A percentile compares a stretch with the other conserved stretches of the same genome.
phyloP scores from a whole-genome alignment of 2,797 vertebrate genomes.

The Kryptopterus vitreolus region DNA sequence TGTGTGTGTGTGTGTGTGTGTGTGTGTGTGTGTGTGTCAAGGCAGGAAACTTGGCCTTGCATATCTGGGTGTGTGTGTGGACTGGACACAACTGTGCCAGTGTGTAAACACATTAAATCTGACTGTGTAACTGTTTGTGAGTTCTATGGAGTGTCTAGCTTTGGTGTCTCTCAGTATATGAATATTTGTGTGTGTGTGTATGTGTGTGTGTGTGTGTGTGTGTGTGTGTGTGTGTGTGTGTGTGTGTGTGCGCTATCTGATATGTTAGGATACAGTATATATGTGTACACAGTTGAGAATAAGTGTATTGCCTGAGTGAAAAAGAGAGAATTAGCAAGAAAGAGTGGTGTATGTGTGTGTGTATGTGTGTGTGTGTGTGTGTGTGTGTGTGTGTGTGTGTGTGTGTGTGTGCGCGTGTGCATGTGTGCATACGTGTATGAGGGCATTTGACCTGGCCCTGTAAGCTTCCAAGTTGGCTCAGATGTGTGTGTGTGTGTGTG shows the following conservation, averaged over 20 bases:
- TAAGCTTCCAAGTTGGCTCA: too few relatives aligned
- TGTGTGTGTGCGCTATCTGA: not conserved
- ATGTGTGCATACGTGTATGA: too few relatives aligned
- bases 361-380: not conserved
- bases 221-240: constrained; percentile 7
- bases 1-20: not conserved
- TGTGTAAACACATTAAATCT: constrained; percentile 17
- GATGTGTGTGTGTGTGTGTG: not conserved
- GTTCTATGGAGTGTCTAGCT: not conserved
- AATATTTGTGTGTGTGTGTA: not conserved
- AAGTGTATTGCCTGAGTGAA: not conserved
- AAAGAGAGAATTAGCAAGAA: not conserved
- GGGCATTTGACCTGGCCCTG: too few relatives aligned
- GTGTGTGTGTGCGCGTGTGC: not conserved
- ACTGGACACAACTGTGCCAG: not conserved
- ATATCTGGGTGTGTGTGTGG: constrained; percentile 15
- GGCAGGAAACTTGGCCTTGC: not conserved
- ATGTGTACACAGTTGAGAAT: not conserved
- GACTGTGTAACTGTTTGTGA: constrained; percentile 1
- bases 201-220: not conserved
- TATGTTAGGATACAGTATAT: not conserved
- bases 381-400: not conserved
- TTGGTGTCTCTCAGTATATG: not conserved
- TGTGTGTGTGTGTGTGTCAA: not conserved
- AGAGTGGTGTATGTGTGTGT: not conserved